phyloP scores from a whole-genome alignment of 35 echinoderm and acorn worm species.

The Heliocidaris erythrogramma region DNA sequence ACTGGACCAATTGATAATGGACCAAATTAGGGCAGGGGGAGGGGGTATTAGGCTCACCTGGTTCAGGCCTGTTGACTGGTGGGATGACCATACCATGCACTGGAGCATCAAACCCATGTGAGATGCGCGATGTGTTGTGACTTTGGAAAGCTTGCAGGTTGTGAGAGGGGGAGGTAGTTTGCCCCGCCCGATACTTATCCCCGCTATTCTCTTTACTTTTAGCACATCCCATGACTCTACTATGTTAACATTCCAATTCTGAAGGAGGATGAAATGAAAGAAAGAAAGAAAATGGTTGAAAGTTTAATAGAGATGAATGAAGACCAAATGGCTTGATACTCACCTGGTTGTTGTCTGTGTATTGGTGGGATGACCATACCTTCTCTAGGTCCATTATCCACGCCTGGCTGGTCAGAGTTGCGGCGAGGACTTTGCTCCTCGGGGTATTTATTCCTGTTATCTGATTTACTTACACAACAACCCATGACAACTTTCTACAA shows the following conservation, averaged over 20 bases:
- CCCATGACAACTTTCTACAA: no score
- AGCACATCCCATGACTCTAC: constrained; percentile 16
- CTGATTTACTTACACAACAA: no score
- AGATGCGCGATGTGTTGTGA: neutral
- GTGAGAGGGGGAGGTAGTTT: neutral
- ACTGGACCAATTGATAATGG: no score
- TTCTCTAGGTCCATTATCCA: no score
- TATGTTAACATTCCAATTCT: neutral
- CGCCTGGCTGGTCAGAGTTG: no score
- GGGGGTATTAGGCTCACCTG: neutral
- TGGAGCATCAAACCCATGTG: neutral
- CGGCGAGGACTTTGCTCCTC: no score
- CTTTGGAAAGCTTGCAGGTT: neutral
- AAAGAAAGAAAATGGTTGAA: neutral
- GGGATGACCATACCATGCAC: neutral
- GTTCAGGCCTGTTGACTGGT: neutral
- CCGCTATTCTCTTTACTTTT: neutral
- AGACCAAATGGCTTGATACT: no score
- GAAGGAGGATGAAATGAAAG: neutral
- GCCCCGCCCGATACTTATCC: neutral
- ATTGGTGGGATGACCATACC: no score
- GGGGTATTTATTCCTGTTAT: no score
- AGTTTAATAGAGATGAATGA: no score
- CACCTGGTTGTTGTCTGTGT: no score
- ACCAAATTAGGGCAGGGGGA: no score